Evolutionary conservation across 2,888 invertebrate genomes (phyloP), one percentile per base, ranked within the genome.

Genomic region (Phyllotreta cruciferae): DNA sequence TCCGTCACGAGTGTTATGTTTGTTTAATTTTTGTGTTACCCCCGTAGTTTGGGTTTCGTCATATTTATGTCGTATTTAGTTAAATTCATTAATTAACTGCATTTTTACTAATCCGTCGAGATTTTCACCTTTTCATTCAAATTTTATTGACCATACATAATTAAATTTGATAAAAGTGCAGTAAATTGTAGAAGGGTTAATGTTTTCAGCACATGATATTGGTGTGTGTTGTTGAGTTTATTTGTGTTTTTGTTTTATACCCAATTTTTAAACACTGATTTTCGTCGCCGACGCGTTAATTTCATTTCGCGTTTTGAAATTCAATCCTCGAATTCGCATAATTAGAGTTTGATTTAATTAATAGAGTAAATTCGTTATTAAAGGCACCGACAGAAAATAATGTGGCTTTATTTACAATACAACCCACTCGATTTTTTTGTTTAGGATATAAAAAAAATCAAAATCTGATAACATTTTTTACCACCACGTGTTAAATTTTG

Each of bases 371-470:
- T 24, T 24, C 24, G 4, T 3, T 24, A 10, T 3, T 10, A 41
- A 1, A 24, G 24, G 24, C 24, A 4, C 24, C 24, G 49, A 14
- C 41, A 49, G 62, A 47, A 66, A 55, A 63, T 67, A 66, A 62
- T 63, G 66, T 67, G 67, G 67, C 67, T 67, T 55, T 56, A 47
- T 54, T 34, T 45, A 53, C 54, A 47, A 45, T 60, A 57, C 64
- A 63, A 64, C 62, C n/a, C 62, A 68, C 62, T 38, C 13, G 36
- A 50, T 24, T 24, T 24, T 50, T 50, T 47, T 44, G 50, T 50
- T 50, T 50, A 14, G 9, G 7, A 24, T 13, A 36, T 52, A 36
- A 41, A 35, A 60, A 56, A 62, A 41, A 4, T 24, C 60, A 39
- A 11, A 45, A 55, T 24, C 50, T 62, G 13, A 56, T 56, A 9